Evolutionary conservation across 1,140 invertebrate species (phyloP), one percentile per base, ranked within the genome.

Genomic region (Drosophila mauritiana): DNA sequence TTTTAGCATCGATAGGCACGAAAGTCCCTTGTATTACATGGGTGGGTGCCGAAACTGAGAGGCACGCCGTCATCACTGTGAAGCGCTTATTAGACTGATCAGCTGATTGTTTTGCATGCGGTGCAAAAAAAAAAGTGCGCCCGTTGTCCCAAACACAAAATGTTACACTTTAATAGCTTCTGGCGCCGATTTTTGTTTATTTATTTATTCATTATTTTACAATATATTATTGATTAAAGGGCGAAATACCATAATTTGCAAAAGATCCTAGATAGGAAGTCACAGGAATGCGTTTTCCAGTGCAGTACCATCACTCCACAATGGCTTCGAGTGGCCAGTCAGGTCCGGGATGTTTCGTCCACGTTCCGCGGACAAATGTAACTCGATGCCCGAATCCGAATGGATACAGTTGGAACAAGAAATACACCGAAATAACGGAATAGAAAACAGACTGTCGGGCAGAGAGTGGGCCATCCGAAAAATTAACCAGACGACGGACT

Each of bases 401-500:
- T n/a, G 7, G 22, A 12, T 8, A 39, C 37, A 39, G 37, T n/a
- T 43, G 48, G 25, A 25, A 4, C 25, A 52, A 52, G 49, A 36
- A 52, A 52, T 52, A 52, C 34, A 12, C 27, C 8, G 2, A 36
- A 51, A 34, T 17, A n/a, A 52, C 49, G 15, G 17, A 52, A 52
- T 52, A 36, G 39, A 40, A 17, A n/a, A 12, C 12, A 13, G 20
- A 46, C 1, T 17, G 11, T 31, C 31, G 31, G 31, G 2, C 31
- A 3, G 31, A 20, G 17, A 3, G 31, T 11, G 17, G 17, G 22
- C 46, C 48, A 51, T 42, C 17, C 27, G 27, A 54, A 13, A 43
- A 22, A 54, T 62, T 49, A 62, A 62, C 39, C 22, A 25, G 15
- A 10, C 40, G n/a, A 42, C 37, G 63, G 27, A 53, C 42, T 39